These are phyloP conservation scores for Lemur catta DNA, from an alignment of 2,797 vertebrate genomes.

Conservation along the genomic window DNA sequence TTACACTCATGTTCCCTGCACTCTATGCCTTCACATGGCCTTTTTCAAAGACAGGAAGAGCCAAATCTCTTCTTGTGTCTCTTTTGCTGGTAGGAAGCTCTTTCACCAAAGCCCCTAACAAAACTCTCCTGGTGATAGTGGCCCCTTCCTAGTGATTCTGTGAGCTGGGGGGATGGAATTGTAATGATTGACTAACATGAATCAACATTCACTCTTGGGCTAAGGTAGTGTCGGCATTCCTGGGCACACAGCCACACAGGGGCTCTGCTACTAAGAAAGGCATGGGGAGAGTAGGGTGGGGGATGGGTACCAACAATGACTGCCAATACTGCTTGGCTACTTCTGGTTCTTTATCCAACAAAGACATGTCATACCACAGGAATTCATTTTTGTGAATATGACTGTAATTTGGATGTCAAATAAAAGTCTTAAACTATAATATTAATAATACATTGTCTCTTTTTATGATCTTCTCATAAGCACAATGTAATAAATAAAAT, in stretches of 20 bases:
- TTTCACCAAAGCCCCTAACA: not conserved
- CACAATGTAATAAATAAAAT: not conserved
- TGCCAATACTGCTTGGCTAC: not conserved
- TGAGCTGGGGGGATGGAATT: not conserved
- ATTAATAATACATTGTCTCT: slow-evolving; percentile 37
- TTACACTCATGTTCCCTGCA: not conserved
- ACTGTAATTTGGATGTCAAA: slow-evolving; percentile 20
- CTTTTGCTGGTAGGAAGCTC: not conserved
- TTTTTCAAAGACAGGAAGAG: not conserved
- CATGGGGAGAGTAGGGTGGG: not conserved
- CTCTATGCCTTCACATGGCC: not conserved
- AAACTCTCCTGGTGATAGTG: not conserved
- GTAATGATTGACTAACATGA: not conserved
- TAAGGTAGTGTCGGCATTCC: not conserved
- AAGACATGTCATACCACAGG: not conserved
- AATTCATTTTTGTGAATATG: slow-evolving; percentile 16
- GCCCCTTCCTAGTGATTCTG: not conserved
- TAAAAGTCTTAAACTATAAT: slow-evolving; percentile 54
- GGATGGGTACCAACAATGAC: not conserved
- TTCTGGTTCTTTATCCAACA: slow-evolving; percentile 11
- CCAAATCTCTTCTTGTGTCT: not conserved
- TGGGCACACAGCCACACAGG: not conserved
- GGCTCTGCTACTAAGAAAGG: not conserved
- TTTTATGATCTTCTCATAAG: slow-evolving; percentile 47
- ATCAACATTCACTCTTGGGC: not conserved